phyloP scores from a whole-genome alignment of 1,140 invertebrate genomes.

The Caenorhabditis briggsae region DNA sequence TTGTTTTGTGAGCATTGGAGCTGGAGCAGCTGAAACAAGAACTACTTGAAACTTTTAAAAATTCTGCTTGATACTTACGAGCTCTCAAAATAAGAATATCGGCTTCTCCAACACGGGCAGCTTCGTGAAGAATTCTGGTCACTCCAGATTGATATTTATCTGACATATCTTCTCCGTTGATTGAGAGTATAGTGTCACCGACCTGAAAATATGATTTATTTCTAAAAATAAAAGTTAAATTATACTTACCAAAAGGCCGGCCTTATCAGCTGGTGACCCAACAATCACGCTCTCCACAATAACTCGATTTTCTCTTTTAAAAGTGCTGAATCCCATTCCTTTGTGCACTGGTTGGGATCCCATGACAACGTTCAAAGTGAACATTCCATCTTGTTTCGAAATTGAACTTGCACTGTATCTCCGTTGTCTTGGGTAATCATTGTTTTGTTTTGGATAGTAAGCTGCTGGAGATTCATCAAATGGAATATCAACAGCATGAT shows the following conservation, averaged over 20 bases:
- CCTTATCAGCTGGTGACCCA: conserved; percentile 57
- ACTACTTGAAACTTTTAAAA: neutral
- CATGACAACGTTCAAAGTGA: conserved; percentile 60
- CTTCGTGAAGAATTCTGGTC: conserved; percentile 75
- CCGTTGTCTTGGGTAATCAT: conserved; percentile 30
- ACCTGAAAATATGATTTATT: conserved; percentile 67
- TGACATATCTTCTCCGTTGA: conserved; percentile 75
- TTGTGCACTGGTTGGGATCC: conserved; percentile 60
- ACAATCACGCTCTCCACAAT: conserved; percentile 59
- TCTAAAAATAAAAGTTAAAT: neutral
- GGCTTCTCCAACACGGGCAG: conserved; percentile 77
- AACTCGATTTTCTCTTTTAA: conserved; percentile 36
- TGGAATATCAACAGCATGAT: conserved; percentile 61
- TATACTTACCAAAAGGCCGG: conserved; percentile 45
- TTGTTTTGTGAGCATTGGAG: conserved; percentile 39
- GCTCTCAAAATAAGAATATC: conserved; percentile 77
- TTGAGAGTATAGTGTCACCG: conserved; percentile 77
- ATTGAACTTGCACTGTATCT: conserved; percentile 25
- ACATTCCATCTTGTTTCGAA: conserved; percentile 54
- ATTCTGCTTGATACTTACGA: conserved; percentile 9
- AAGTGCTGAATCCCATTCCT: conserved; percentile 65
- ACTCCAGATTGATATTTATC: conserved; percentile 77
- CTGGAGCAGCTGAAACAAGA: neutral
- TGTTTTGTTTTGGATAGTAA: conserved; percentile 48
- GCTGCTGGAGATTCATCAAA: conserved; percentile 58